Conservation (phyloP, 2,888 invertebrate genomes). For the Aromia moschata region DNA sequence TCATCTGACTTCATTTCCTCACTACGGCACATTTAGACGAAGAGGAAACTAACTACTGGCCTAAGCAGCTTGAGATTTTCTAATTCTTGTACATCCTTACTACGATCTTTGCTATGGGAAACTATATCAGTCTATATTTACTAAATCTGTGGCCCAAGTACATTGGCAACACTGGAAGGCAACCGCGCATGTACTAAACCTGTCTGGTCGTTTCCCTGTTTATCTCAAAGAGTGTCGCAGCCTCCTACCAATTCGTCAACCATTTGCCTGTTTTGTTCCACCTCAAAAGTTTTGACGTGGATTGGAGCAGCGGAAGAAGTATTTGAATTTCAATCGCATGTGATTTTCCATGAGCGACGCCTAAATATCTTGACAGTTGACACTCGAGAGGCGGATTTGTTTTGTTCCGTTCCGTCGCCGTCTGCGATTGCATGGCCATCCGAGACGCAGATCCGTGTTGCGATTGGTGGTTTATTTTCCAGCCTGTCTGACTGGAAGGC, state of each 20-base stretch:
- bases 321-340: slow-evolving; percentile 49
- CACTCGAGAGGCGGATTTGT: slow-evolving; percentile 34
- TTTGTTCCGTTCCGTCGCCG: not conserved
- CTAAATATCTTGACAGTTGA: slow-evolving; percentile 46
- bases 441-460: slow-evolving; percentile 1
- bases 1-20: too few relatives aligned
- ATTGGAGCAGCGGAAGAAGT: slow-evolving; percentile 38
- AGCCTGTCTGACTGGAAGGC: not conserved
- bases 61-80: too few relatives aligned
- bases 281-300: slow-evolving; percentile 35
- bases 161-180: too few relatives aligned
- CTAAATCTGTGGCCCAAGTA: too few relatives aligned
- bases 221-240: too few relatives aligned
- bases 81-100: too few relatives aligned
- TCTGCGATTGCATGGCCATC: not conserved
- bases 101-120: too few relatives aligned
- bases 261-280: slow-evolving; percentile 12
- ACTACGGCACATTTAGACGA: too few relatives aligned
- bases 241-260: slow-evolving; percentile 4
- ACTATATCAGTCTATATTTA: too few relatives aligned
- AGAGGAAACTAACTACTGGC: too few relatives aligned
- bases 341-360: slow-evolving; percentile 41
- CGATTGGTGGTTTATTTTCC: slow-evolving; percentile 12
- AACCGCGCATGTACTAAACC: too few relatives aligned
- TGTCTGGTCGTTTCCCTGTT: too few relatives aligned